These are phyloP conservation scores for Mellilla xanthometata DNA, from an alignment of 2,888 invertebrate genomes.

Conservation along the genomic window DNA sequence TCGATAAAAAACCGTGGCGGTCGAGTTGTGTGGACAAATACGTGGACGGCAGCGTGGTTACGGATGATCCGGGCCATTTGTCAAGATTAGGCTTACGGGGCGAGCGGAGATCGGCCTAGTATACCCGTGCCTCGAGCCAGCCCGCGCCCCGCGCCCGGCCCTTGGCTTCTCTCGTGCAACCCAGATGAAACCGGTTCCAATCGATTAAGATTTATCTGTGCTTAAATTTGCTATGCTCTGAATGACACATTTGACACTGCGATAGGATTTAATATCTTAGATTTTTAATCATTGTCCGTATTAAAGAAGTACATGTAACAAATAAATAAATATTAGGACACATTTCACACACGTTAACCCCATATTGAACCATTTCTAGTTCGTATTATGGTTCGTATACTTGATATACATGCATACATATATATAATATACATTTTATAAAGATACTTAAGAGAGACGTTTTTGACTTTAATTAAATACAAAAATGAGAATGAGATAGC, in stretches of 20 bases:
- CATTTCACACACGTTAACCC: too few relatives aligned
- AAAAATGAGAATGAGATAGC: too few relatives aligned
- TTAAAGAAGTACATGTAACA: too few relatives aligned
- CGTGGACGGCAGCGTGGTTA: conserved; percentile 50
- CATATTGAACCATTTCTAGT: too few relatives aligned
- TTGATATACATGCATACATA: too few relatives aligned
- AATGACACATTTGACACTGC: conserved; percentile 4
- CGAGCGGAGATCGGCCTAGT: conserved; percentile 39
- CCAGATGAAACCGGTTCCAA: conserved; percentile 33
- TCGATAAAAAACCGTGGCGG: conserved; percentile 77
- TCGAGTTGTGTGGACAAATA: conserved; percentile 67
- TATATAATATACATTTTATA: too few relatives aligned
- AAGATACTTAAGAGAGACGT: too few relatives aligned
- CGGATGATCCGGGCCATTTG: conserved; percentile 79
- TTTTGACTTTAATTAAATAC: too few relatives aligned
- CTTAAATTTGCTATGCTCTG: conserved; percentile 9
- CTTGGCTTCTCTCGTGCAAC: conserved; percentile 20
- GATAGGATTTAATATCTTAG: too few relatives aligned
- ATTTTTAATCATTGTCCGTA: too few relatives aligned
- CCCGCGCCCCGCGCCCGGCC: conserved; percentile 17
- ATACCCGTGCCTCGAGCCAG: conserved; percentile 1
- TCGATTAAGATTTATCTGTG: conserved; percentile 21
- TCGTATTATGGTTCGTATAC: too few relatives aligned
- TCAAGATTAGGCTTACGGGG: conserved; percentile 74
- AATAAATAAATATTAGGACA: too few relatives aligned